Evolutionary conservation across 2,113 vertebrate genomes (phyloP).

Genomic region (Gambusia affinis): DNA sequence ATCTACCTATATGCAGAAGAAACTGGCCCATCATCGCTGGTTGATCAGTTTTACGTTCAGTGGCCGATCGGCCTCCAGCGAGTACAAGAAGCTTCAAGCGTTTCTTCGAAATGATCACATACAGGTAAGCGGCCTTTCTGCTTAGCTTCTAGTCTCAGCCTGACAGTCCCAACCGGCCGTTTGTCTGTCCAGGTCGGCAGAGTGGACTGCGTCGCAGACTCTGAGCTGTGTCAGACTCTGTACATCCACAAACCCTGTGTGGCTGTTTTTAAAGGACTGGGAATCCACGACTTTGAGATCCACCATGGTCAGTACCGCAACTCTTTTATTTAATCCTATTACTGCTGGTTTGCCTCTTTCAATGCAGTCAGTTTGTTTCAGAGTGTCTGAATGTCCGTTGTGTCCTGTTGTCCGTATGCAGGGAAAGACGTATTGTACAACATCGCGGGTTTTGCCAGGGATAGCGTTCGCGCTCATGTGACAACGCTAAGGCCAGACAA

Average conservation of each 20-base stretch:
- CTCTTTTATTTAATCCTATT: neutral
- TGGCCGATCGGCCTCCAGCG: slow-evolving; percentile 72
- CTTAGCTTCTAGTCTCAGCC: neutral
- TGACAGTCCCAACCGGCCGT: neutral
- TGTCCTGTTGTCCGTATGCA: slow-evolving; percentile 49
- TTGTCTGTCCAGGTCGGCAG: slow-evolving; percentile 83
- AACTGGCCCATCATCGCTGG: slow-evolving; percentile 91
- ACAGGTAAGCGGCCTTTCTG: slow-evolving; percentile 78
- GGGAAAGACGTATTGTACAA: slow-evolving; percentile 94
- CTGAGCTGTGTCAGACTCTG: slow-evolving; percentile 84
- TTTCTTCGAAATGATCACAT: slow-evolving; percentile 91
- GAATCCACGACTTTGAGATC: slow-evolving; percentile 93
- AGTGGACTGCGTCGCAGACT: slow-evolving; percentile 87
- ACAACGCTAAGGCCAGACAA: slow-evolving; percentile 92
- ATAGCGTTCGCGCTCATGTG: slow-evolving; percentile 93
- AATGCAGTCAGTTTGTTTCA: neutral
- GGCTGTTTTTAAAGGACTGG: slow-evolving; percentile 95
- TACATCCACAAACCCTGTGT: slow-evolving; percentile 91
- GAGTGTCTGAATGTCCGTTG: neutral
- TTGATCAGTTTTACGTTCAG: slow-evolving; percentile 93
- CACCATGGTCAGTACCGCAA: slow-evolving; percentile 87
- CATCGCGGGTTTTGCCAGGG: slow-evolving; percentile 93
- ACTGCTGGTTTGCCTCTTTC: neutral
- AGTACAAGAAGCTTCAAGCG: slow-evolving; percentile 91
- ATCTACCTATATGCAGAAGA: slow-evolving; percentile 74